Evolutionary conservation across 2,113 vertebrate species (phyloP), one percentile per base, ranked within the genome.

Genomic region (Trochalopteron elliotii): DNA sequence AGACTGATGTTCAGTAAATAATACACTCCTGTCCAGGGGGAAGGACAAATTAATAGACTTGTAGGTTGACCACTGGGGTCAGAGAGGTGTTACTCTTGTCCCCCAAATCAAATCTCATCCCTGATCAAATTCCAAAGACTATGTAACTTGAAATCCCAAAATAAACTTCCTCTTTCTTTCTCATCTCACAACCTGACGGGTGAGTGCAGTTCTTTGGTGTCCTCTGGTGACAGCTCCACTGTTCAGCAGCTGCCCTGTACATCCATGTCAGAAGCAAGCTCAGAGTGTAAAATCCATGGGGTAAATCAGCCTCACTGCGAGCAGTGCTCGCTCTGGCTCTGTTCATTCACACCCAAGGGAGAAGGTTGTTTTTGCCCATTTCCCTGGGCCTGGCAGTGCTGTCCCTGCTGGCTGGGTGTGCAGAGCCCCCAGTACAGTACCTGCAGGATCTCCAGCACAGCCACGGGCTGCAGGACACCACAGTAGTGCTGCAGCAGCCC

Each of bases 371-470:
- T 45, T n/a, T 15, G 5, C 47, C 57, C 16, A 0, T 44, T 63
- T 52, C 45, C 67, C 76, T 21, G 55, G 28, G 19, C 10, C 21
- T 49, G 24, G 31, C 57, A 79, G 84, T 1, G 44, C 33, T 89
- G 80, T 5, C 31, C 3, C 5, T 55, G 57, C 90, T 6, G 44
- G 27, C 33, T 71, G 44, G 37, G 2, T 1, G 57, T 59, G 56
- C n/a, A 39, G 35, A 9, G 35, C 35, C 35, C 33, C 35, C 35
- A 15, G 47, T 8, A 7, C 8, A 5, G 47, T 90, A 99, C 99
- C 99, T 99, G 98, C 68, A 99, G 94, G 28, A 99, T 98, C 67
- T 99, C 99, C 10, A 98, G 78, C 53, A 99, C 92, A 0, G 98
- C 98, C 13, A 99, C 87, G 0, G 99, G 99, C 98, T 99, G 99